phyloP scores from a whole-genome alignment of 1,140 invertebrate species.

The Trachymyrmex cornetzi region DNA sequence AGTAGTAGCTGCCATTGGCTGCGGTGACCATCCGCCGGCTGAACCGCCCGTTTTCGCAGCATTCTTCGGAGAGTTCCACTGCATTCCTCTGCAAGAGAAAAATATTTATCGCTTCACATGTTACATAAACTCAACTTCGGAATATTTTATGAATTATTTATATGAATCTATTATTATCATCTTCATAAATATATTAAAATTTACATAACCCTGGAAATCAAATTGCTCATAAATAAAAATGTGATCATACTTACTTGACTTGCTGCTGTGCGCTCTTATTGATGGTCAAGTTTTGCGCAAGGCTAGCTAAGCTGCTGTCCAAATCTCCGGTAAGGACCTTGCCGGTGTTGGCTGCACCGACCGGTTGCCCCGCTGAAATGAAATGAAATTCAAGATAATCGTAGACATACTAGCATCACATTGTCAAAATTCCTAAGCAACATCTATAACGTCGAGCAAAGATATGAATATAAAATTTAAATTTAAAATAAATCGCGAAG shows the following conservation, averaged over 20 bases:
- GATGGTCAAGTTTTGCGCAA: constrained; percentile 97
- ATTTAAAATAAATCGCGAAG: constrained; percentile 29
- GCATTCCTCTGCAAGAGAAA: constrained; percentile 88
- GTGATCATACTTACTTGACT: constrained; percentile 89
- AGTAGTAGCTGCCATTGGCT: constrained; percentile 94
- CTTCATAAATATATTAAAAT: neutral
- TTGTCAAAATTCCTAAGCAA: constrained; percentile 89
- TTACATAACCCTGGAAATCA: neutral
- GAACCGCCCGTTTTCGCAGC: constrained; percentile 91
- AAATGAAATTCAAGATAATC: constrained; percentile 75
- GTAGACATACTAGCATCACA: constrained; percentile 89
- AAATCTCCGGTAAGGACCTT: constrained; percentile 96
- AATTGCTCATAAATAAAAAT: constrained; percentile 20
- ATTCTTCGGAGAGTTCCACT: constrained; percentile 96
- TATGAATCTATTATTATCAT: neutral
- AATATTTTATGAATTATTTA: neutral
- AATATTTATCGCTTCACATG: neutral
- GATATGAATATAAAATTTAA: constrained; percentile 51
- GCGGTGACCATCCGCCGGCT: constrained; percentile 91
- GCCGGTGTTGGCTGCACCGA: constrained; percentile 85
- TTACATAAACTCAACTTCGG: neutral
- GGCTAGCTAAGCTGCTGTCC: constrained; percentile 95
- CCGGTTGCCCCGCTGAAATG: constrained; percentile 84
- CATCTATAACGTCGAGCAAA: constrained; percentile 73
- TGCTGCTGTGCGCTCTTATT: constrained; percentile 92